Evolutionary conservation across 2,113 vertebrate genomes (phyloP).

Genomic region (Taurulus bubalis): DNA sequence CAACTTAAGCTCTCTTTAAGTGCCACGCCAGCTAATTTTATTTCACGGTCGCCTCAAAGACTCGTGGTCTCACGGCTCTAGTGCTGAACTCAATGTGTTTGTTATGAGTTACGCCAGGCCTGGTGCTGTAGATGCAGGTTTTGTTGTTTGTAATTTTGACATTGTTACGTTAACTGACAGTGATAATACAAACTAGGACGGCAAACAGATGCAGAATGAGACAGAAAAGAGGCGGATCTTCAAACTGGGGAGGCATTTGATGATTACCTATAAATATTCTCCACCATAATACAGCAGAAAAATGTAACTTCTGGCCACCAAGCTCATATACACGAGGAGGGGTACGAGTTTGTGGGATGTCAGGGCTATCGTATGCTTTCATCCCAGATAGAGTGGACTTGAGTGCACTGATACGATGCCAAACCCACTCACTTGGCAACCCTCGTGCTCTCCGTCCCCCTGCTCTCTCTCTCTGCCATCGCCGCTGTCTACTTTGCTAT

Average conservation of each 20-base stretch:
- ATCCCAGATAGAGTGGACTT: conserved; percentile 77
- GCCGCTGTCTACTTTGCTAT: conserved; percentile 51
- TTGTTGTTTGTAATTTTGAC: not conserved
- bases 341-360: conserved; percentile 53
- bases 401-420: conserved; percentile 74
- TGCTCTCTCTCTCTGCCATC: conserved; percentile 35
- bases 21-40: conserved; percentile 29
- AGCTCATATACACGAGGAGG: conserved; percentile 44
- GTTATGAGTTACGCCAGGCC: not conserved
- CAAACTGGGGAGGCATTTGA: conserved; percentile 9
- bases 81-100: conserved; percentile 20
- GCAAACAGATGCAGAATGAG: not conserved
- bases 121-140: not conserved
- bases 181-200: not conserved
- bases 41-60: conserved; percentile 34
- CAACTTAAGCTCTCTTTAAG: conserved; percentile 38
- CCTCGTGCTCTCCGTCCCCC: conserved; percentile 50
- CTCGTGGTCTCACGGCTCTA: not conserved
- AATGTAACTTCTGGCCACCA: conserved; percentile 26
- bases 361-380: conserved; percentile 69
- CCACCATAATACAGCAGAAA: conserved; percentile 23
- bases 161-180: not conserved
- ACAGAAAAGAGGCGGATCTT: not conserved
- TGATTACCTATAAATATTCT: conserved; percentile 35
- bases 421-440: conserved; percentile 77